These are phyloP conservation scores for Vanessa cardui DNA, from an alignment of 2,888 invertebrate species.

Conservation along the genomic window DNA sequence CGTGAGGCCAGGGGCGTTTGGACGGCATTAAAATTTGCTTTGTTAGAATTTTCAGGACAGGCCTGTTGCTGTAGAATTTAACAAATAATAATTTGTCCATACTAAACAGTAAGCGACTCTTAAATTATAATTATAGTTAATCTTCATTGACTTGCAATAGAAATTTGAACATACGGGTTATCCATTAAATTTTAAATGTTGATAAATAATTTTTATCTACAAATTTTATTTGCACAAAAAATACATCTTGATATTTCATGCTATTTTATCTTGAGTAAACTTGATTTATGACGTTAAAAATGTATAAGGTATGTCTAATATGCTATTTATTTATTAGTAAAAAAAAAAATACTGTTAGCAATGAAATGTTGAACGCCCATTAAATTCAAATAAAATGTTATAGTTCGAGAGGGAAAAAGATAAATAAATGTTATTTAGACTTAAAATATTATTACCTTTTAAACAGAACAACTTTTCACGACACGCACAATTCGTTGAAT, in stretches of 20 bases:
- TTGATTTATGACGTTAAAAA: too few species aligned
- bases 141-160: too few species aligned
- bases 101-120: neutral
- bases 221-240: too few species aligned
- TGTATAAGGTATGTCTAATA: too few species aligned
- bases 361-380: too few species aligned
- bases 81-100: conserved; percentile 1
- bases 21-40: conserved; percentile 71
- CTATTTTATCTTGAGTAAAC: too few species aligned
- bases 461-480: conserved; percentile 2
- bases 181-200: too few species aligned
- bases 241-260: too few species aligned
- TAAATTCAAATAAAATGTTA: neutral
- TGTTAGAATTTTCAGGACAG: conserved; percentile 47
- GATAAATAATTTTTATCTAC: too few species aligned
- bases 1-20: conserved; percentile 63
- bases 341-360: too few species aligned
- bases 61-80: conserved; percentile 32
- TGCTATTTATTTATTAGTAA: too few species aligned
- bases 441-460: neutral
- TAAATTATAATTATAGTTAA: neutral
- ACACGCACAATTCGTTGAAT: conserved; percentile 1
- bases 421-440: neutral
- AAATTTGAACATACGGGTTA: too few species aligned
- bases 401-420: neutral